These are phyloP conservation scores for Endomychus coccineus DNA, from an alignment of 2,888 invertebrate genomes.

Conservation along the genomic window DNA sequence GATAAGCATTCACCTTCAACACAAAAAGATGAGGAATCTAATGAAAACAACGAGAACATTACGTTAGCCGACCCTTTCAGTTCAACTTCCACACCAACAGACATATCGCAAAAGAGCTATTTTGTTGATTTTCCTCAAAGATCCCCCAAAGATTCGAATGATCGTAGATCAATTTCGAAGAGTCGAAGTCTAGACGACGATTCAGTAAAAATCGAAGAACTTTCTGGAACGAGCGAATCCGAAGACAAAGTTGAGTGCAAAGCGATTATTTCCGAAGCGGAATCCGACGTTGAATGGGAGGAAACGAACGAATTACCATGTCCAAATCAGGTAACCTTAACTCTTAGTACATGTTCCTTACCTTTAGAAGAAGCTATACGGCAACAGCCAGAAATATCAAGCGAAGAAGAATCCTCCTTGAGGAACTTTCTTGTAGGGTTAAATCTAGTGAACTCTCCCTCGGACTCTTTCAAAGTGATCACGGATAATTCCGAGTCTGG, in stretches of 20 bases:
- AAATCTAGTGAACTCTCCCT: conserved; percentile 48
- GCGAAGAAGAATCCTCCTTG: conserved; percentile 52
- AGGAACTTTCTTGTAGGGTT: conserved; percentile 51
- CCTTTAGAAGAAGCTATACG: conserved; percentile 38
- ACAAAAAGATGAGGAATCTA: too few species aligned
- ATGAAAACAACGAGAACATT: too few species aligned
- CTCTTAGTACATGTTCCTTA: conserved; percentile 43
- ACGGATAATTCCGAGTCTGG: conserved; percentile 28
- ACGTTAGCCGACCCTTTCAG: too few species aligned
- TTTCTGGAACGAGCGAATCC: conserved; percentile 34
- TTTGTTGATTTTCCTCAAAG: too few species aligned
- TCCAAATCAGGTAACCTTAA: conserved; percentile 36
- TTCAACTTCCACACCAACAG: too few species aligned
- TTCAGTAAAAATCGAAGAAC: conserved; percentile 39
- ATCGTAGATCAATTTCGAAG: too few species aligned
- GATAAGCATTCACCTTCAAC: too few species aligned
- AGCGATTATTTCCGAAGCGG: conserved; percentile 53
- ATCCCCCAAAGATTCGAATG: too few species aligned
- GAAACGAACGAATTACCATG: conserved; percentile 43
- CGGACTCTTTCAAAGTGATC: conserved; percentile 32
- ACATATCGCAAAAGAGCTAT: too few species aligned
- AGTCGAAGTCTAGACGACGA: conserved; percentile 41
- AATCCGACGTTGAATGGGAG: conserved; percentile 48
- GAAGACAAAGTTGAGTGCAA: conserved; percentile 38
- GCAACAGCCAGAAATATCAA: conserved; percentile 35